Percentiles rank a stretch among this genome's conserved stretches.
These are phyloP conservation scores for Teleiodes luculella DNA, from an alignment of 2,888 invertebrate genomes.

Conservation along the genomic window DNA sequence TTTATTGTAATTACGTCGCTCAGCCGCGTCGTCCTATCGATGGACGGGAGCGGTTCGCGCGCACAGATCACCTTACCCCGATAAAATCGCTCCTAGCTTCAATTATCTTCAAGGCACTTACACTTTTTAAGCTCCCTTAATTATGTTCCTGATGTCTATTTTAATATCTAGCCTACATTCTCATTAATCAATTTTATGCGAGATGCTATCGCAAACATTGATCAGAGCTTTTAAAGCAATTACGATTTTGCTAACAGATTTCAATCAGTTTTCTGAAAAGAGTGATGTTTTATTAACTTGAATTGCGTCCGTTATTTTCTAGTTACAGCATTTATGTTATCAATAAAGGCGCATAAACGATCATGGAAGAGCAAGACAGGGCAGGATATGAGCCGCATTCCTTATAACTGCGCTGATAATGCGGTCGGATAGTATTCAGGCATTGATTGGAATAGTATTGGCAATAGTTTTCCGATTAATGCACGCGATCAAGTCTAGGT, in stretches of 20 bases:
- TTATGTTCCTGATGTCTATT: slow-evolving; percentile 15
- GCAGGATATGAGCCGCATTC: slow-evolving; percentile 11
- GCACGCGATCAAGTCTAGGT: slow-evolving; percentile 54
- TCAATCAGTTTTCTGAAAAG: slow-evolving; percentile 2
- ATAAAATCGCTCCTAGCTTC: slow-evolving; percentile 45
- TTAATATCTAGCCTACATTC: slow-evolving; percentile 7
- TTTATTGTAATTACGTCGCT: slow-evolving; percentile 69
- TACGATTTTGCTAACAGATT: neutral
- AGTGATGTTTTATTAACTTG: slow-evolving; percentile 1
- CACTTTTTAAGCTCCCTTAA: slow-evolving; percentile 31
- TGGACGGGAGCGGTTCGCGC: slow-evolving; percentile 43
- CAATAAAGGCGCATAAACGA: neutral
- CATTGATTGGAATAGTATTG: slow-evolving; percentile 61
- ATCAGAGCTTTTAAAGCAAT: neutral
- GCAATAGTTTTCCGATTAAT: slow-evolving; percentile 65
- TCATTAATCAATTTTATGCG: slow-evolving; percentile 4
- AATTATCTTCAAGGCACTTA: slow-evolving; percentile 47
- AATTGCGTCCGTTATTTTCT: slow-evolving; percentile 4
- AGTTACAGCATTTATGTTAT: slow-evolving; percentile 1
- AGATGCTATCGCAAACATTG: slow-evolving; percentile 5
- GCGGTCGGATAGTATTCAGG: slow-evolving; percentile 22
- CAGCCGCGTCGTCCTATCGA: slow-evolving; percentile 48
- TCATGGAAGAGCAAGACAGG: slow-evolving; percentile 4
- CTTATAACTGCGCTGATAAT: slow-evolving; percentile 16
- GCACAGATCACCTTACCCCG: slow-evolving; percentile 33